These are phyloP conservation scores for Catharus bicknelli DNA, from an alignment of 2,113 vertebrate genomes.

Conservation along the genomic window DNA sequence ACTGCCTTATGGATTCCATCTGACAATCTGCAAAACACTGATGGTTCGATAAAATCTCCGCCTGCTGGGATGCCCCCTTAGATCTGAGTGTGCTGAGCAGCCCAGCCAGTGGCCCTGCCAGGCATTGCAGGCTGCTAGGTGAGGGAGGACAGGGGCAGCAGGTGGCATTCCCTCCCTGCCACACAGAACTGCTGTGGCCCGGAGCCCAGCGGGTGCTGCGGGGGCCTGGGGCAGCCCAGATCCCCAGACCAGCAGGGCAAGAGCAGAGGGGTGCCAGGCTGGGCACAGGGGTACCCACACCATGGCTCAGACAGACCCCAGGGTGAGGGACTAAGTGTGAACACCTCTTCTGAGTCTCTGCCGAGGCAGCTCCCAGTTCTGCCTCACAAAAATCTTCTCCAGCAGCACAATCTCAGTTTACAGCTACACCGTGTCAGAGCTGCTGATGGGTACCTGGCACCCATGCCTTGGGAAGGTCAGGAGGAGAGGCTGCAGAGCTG, in stretches of 20 bases:
- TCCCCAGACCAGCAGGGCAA: not conserved
- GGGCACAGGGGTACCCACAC: not conserved
- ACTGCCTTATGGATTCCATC: not conserved
- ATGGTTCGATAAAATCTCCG: not conserved
- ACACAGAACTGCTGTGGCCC: rapidly evolving
- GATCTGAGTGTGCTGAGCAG: not conserved
- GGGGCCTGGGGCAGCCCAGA: not conserved
- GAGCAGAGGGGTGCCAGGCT: not conserved
- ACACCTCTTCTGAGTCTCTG: not conserved
- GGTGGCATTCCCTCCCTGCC: not conserved
- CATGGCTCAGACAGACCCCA: rapidly evolving
- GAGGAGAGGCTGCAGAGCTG: not conserved
- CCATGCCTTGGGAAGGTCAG: not conserved
- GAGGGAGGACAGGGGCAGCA: not conserved
- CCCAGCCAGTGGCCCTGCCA: rapidly evolving
- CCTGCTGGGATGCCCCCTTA: not conserved
- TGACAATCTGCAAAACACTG: not conserved
- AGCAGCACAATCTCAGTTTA: not conserved
- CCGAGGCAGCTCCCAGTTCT: not conserved
- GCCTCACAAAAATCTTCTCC: not conserved
- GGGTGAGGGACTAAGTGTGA: rapidly evolving
- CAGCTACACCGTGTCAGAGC: rapidly evolving
- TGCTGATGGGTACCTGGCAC: not conserved
- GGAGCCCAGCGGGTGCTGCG: rapidly evolving
- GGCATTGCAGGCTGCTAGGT: rapidly evolving